Conservation (phyloP, 2,113 vertebrate genomes). For the Phasianus colchicus region DNA sequence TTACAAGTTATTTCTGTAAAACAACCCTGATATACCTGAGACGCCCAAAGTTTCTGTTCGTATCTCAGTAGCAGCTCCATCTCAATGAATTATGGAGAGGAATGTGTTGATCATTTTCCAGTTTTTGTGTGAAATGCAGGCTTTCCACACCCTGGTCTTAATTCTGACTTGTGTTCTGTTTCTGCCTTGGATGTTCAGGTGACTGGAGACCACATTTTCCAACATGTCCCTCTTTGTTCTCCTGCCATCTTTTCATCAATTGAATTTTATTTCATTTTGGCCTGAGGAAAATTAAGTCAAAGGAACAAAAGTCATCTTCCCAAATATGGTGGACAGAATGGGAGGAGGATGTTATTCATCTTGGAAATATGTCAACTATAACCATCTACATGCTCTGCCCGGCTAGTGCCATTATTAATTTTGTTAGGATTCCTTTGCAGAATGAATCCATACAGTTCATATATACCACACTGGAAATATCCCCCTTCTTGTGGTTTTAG, state of each 20-base stretch:
- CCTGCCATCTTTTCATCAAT: neutral
- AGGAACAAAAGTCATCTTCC: neutral
- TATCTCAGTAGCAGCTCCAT: neutral
- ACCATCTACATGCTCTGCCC: neutral
- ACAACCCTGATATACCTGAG: neutral
- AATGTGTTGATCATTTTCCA: neutral
- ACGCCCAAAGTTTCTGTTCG: neutral
- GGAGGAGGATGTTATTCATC: neutral
- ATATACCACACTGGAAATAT: neutral
- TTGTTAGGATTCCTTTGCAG: neutral
- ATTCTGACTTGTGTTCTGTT: neutral
- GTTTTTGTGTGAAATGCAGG: neutral
- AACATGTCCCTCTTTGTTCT: neutral
- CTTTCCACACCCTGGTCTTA: neutral
- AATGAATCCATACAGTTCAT: neutral
- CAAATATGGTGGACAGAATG: neutral
- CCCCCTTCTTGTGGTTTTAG: neutral
- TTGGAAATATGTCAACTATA: neutral
- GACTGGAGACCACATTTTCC: fast-evolving
- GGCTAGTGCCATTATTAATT: neutral
- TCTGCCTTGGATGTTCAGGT: neutral
- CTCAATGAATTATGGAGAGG: neutral
- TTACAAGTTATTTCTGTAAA: neutral
- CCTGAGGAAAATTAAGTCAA: neutral
- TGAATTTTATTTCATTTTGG: neutral